Evolutionary conservation across 2,113 vertebrate species (phyloP), one percentile per base, ranked within the genome.

Genomic region (Varanus komodoensis): DNA sequence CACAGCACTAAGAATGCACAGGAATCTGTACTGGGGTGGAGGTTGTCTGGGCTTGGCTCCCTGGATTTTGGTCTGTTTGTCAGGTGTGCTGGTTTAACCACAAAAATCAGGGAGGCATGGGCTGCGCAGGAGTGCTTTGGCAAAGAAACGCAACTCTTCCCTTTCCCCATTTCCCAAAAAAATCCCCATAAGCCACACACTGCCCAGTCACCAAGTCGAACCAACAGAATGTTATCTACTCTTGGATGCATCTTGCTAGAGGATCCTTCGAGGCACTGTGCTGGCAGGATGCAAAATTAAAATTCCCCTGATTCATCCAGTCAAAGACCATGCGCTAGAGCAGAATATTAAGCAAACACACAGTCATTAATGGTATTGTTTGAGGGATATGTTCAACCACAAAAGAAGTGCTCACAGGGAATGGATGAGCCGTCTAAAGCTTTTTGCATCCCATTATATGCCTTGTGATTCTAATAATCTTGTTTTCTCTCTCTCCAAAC

Each of bases 321-420:
- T 80, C 82, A 88, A 88, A 88, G 67, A 80, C 27, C 82, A 91
- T 73, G 52, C 38, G 2, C 38, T 80, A 19, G 14, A 15, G 17
- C 19, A 50, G 82, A 88, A 86, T 74, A 85, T 74, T 74, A 91
- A 89, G 77, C 69, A 82, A 86, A 89, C 21, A 57, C 15, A 29
- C 79, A 81, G 6, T 77, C 77, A 85, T 81, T 88, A 88, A 32
- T 3, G 0, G 34, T 50, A 74, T 91, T 79, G n/a, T 91, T 83
- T 74, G 67, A 54, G n/a, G 17, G 44, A 50, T 84, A 73, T 23
- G 8, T 80, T 80, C 67, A 81, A 74, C 12, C 17, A 80, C 74
- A 84, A 61, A 86, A 67, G 73, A 75, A 87, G 67, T 11, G 17
- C 21, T 88, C 34, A 12, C n/a, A 44, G n/a, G 82, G 34, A 80